Conservation (phyloP, 2,888 invertebrate species). For the Pristionchus fissidentatus region DNA sequence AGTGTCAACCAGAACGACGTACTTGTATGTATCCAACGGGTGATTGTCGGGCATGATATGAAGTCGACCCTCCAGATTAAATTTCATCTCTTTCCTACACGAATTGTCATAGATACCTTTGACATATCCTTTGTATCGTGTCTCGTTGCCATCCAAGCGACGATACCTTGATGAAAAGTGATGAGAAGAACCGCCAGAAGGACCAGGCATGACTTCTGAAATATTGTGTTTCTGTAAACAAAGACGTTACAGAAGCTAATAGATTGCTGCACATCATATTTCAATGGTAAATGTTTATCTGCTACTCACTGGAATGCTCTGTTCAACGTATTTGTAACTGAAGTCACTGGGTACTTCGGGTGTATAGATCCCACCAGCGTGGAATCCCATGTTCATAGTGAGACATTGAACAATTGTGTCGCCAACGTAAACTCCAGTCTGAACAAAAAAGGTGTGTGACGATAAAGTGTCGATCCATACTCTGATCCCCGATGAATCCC, state of each 20-base stretch:
- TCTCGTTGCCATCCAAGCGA: background rate
- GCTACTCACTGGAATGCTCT: constrained; percentile 53
- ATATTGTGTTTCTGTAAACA: background rate
- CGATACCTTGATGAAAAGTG: background rate
- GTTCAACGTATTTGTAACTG: constrained; percentile 56
- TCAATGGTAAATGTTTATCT: no score
- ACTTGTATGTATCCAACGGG: constrained; percentile 62
- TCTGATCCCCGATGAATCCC: constrained; percentile 57
- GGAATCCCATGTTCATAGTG: constrained; percentile 34
- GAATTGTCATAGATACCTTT: no score
- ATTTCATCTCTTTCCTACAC: no score
- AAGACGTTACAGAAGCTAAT: background rate
- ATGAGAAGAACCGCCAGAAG: constrained; percentile 42
- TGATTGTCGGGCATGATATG: constrained; percentile 57
- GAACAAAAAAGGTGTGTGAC: no score
- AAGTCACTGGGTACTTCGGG: constrained; percentile 60
- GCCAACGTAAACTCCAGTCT: constrained; percentile 44
- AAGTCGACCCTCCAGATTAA: constrained; percentile 37
- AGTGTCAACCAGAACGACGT: constrained; percentile 62
- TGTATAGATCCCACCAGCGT: constrained; percentile 55
- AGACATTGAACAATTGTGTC: constrained; percentile 15
- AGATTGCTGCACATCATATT: no score
- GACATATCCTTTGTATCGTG: background rate
- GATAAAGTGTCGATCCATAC: no score
- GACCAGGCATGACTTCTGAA: constrained; percentile 47